Percentiles rank a stretch among this genome's conserved stretches.
Conservation (phyloP, 2,113 vertebrate species). For the Sardina pilchardus region DNA sequence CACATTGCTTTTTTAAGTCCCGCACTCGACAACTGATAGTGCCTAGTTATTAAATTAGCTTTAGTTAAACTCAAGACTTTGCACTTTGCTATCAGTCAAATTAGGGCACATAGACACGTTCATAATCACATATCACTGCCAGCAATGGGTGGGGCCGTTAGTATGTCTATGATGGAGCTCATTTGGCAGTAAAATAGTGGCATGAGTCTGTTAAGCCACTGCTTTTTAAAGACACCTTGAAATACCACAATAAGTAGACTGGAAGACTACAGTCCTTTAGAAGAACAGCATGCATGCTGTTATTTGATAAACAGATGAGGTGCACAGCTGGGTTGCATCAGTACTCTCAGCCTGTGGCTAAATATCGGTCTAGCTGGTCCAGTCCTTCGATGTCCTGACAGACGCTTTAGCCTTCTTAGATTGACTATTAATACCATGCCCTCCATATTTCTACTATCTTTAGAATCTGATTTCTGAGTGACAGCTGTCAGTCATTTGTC, state of each 20-base stretch:
- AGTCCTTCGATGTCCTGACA: neutral
- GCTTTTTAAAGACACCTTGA: neutral
- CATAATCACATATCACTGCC: too few species aligned
- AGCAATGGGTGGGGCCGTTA: too few species aligned
- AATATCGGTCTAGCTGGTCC: neutral
- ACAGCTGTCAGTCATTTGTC: slow-evolving; percentile 12
- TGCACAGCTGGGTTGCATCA: neutral
- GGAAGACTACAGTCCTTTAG: neutral
- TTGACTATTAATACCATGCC: neutral
- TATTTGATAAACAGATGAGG: neutral
- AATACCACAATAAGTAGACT: neutral
- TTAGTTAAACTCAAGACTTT: too few species aligned
- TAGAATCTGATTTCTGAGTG: neutral
- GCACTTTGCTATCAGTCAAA: too few species aligned
- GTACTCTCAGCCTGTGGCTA: neutral
- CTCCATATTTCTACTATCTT: neutral
- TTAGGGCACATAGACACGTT: too few species aligned
- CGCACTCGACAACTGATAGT: too few species aligned
- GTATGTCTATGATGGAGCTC: too few species aligned
- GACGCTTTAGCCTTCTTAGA: neutral
- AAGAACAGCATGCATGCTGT: neutral
- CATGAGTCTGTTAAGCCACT: neutral
- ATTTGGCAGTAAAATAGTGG: neutral
- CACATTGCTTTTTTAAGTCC: too few species aligned
- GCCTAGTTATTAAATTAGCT: too few species aligned